Base-by-base conservation (phyloP, 2,113 vertebrate genomes). In the Cavia porcellus region DNA sequence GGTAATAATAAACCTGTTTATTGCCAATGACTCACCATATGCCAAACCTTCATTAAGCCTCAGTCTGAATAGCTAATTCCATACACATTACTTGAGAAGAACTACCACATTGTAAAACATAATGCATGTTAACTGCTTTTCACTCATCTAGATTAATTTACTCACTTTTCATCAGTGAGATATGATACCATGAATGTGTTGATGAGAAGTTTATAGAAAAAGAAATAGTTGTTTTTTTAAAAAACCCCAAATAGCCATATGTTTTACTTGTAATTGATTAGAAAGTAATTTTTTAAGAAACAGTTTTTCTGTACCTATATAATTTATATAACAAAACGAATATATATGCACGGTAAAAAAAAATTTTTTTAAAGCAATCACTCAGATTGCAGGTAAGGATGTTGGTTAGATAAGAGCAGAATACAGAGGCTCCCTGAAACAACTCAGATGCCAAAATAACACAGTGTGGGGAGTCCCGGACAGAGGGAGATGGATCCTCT, bases 321-420 rank as follows among this genome's bases (percentile, higher is more conserved):
- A 70, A 88, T 94, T 89, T 89, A 96, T 86, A 50, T 72, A 47
- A 68, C 3, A 92, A 95, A 93, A 68, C 6, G 25, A 74, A 75
- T 88, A 66, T 10, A 74, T 74, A 88, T 68, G 70, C 10, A 94
- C 66, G 79, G 1, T 81, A 50, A 72, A 72, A 90, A 42, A 72
- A 72, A 90, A 90, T 57, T 8, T 38, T 92, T 32, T 35, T n/a
- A 59, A 84, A 52, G 50, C 28, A 77, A 55, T 4, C 4, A 57
- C 59, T 19, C 59, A 1, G 38, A 38, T 38, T 38, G 38, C 38
- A 38, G 38, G 38, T 38, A 38, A 38, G 38, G 38, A 38, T 38
- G 38, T 2, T 38, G 38, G 38, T 2, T 38, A 38, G 38, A 38
- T 38, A 38, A 38, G 38, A 38, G 38, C 38, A 38, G 38, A 38